Evolutionary conservation across 1,140 invertebrate species (phyloP), one percentile per base, ranked within the genome.

Genomic region (Drosophila subpulchrella): DNA sequence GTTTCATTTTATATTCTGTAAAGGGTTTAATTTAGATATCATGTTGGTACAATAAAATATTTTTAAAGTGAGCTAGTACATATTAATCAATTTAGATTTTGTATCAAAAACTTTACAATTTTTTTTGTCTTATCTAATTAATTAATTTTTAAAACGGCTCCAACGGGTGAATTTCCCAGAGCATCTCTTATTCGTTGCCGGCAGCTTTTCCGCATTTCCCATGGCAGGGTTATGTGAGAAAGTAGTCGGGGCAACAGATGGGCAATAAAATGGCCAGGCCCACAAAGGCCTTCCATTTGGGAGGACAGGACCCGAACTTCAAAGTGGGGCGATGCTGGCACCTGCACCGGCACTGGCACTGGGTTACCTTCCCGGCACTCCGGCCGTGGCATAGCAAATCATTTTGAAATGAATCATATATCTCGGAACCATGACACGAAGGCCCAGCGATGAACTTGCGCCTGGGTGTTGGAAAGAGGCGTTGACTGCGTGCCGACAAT

Each of bases 391-490:
- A 86, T 58, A 61, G 78, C 75, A 78, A 85, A 86, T 86, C 84
- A 83, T 57, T 72, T 75, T 55, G 56, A 83, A 88, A 76, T 88
- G 83, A 86, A 86, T 86, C 83, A 86, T 88, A 78, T 77, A 77
- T 68, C 62, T 65, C 36, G n/a, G n/a, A 68, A 62, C 55, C 36
- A 38, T 67, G 60, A 78, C 68, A 75, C 74, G 47, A 59, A 74
- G 65, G 75, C 60, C 71, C 47, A 62, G 38, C 51, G 44, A 54
- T 71, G 66, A 61, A 67, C 58, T 54, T 27, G 41, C 30, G 65
- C 41, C 42, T 24, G 50, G 76, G 72, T 71, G 80, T 65, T 57
- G 73, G 65, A 78, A 83, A 84, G 76, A 78, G 84, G 84, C 84
- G 84, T 89, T 73, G 61, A 63, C 63, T 65, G 71, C 73, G 58